Base-by-base conservation (phyloP, 2,888 invertebrate species). In the Athetis lepigone region DNA sequence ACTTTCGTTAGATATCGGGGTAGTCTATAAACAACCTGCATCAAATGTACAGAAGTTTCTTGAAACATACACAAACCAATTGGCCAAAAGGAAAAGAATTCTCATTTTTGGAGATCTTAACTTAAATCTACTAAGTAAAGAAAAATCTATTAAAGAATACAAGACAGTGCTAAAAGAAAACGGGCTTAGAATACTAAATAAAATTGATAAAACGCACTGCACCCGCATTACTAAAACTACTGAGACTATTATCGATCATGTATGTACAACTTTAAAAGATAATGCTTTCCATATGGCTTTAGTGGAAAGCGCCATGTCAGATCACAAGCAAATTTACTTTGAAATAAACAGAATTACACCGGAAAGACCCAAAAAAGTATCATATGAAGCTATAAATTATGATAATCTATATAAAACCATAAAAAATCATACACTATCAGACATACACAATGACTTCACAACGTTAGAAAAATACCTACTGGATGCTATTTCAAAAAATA, bases 171-270 rank as follows among this genome's bases (percentile, higher is more conserved):
- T 43, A 23, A 43, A 25, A 25, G 43, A 25, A 46, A 46, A 46
- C 18, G 18, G 46, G 2, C 27, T 46, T 18, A 46, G 45, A 46
- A 46, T 46, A 46, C 18, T 46, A 46, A 46, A 46, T 13, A 27
- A 46, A 46, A 46, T 16, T 11, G 46, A 46, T 46, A 46, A 46
- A 46, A 46, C 6, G 27, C 18, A 46, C 46, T 27, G 46, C 27
- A 43, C 43, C n/a, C 43, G 43, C 8, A 25, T 42, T 13, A 42
- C 42, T 23, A 42, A 42, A 42, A 42, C 42, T 13, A 13, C 42
- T 23, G 13, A 42, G 4, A 42, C 42, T 6, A 42, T 42, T 23
- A 13, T 42, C 13, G 42, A 42, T n/a, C n/a, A 23, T 9, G n/a
- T 42, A 42, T 42, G 42, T 42, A 42, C 23, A 23, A 42, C 21